These are phyloP conservation scores for Cyprinella venusta DNA, from an alignment of 2,797 vertebrate genomes.

Conservation along the genomic window DNA sequence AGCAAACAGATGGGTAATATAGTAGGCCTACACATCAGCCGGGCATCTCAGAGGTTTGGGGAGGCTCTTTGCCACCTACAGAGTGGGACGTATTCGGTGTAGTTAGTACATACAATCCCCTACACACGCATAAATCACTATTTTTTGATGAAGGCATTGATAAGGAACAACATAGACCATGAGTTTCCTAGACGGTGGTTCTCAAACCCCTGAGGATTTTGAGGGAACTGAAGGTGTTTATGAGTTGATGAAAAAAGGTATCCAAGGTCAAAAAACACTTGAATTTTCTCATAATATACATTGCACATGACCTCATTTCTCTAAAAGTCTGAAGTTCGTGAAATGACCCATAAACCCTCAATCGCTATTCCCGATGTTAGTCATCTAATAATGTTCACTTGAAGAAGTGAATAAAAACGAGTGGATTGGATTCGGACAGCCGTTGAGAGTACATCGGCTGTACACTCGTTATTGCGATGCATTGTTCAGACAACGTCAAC, in stretches of 20 bases:
- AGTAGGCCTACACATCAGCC: background rate
- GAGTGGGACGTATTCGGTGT: background rate
- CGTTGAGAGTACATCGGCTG: no score
- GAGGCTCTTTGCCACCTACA: background rate
- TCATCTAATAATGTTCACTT: no score
- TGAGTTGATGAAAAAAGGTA: no score
- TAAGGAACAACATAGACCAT: background rate
- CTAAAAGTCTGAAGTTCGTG: background rate
- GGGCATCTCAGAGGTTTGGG: background rate
- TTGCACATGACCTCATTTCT: background rate
- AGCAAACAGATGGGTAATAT: conserved; percentile 36
- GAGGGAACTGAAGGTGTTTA: background rate
- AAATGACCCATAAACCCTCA: no score
- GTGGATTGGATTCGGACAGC: no score
- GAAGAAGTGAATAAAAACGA: no score
- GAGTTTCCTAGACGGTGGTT: background rate
- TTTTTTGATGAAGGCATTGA: background rate
- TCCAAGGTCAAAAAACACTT: background rate
- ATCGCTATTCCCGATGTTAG: no score
- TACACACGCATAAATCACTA: background rate
- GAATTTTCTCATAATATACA: background rate
- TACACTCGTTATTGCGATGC: no score
- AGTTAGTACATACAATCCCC: background rate
- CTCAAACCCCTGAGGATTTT: background rate
- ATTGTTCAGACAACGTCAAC: no score